These are phyloP conservation scores for Cantharis rustica DNA, from an alignment of 2,888 invertebrate species.

Conservation along the genomic window DNA sequence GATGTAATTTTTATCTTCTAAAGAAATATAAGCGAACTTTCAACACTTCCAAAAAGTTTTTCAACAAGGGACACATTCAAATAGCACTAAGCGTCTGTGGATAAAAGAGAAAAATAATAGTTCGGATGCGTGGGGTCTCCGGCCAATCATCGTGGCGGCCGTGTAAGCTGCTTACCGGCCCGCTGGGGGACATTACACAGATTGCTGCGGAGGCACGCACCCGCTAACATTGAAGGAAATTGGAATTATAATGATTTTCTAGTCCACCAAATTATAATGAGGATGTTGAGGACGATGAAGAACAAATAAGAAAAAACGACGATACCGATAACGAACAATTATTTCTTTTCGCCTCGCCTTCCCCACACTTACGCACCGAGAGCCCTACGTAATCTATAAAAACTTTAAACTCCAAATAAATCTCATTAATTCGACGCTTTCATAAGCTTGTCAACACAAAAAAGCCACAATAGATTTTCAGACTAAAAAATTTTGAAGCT, in stretches of 20 bases:
- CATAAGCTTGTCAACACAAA: not conserved
- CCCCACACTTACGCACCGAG: not conserved
- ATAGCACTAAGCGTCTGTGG: conserved; percentile 47
- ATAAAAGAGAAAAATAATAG: conserved; percentile 47
- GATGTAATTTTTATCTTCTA: conserved; percentile 35
- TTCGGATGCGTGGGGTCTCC: conserved; percentile 44
- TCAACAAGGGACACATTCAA: conserved; percentile 48
- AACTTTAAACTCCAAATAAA: not conserved
- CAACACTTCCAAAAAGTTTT: conserved; percentile 40
- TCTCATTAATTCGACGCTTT: not conserved
- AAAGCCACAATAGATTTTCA: not conserved
- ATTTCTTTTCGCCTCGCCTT: not conserved
- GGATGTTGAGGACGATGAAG: conserved; percentile 17
- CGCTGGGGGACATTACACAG: conserved; percentile 53
- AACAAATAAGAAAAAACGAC: conserved; percentile 17
- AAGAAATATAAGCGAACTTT: conserved; percentile 38
- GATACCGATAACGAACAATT: conserved; percentile 14
- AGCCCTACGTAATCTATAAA: not conserved
- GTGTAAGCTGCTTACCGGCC: conserved; percentile 52
- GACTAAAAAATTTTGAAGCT: not conserved
- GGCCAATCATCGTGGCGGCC: conserved; percentile 49
- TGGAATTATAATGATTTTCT: conserved; percentile 42
- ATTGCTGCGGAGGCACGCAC: conserved; percentile 47
- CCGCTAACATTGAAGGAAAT: conserved; percentile 38
- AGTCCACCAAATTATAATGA: conserved; percentile 30